Percentiles rank a stretch among this genome's conserved stretches.
Evolutionary conservation across 2,797 vertebrate species (phyloP).

Genomic region (Myotis vivesi): DNA sequence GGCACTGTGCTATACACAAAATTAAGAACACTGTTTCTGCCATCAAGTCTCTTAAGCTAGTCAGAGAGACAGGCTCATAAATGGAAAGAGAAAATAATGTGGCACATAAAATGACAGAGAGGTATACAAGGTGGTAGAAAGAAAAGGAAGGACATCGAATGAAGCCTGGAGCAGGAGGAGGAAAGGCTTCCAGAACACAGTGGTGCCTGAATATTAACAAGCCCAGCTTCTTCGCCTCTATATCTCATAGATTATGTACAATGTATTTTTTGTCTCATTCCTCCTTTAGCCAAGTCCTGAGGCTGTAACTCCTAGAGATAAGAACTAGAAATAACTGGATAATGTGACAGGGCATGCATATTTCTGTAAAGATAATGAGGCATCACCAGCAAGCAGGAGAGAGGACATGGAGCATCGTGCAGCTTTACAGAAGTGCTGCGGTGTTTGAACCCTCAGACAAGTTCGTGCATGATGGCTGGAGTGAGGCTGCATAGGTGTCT

Average conservation of each 20-base stretch:
- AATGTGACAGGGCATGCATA: not conserved
- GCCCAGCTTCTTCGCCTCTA: not conserved
- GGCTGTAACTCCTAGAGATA: not conserved
- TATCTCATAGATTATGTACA: not conserved
- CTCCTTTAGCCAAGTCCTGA: not conserved
- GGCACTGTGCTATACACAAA: not conserved
- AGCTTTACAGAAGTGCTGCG: not conserved
- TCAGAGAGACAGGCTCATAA: not conserved
- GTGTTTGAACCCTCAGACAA: not conserved
- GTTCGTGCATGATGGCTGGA: not conserved
- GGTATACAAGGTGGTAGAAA: not conserved
- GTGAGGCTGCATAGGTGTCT: not conserved
- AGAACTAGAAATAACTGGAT: constrained; percentile 8
- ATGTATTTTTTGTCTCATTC: not conserved
- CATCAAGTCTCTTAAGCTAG: not conserved
- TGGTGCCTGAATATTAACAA: not conserved
- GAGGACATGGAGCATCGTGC: no score
- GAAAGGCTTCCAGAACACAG: not conserved
- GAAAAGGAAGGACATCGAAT: not conserved
- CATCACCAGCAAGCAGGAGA: not conserved
- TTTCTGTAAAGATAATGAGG: not conserved
- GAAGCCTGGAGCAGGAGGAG: not conserved
- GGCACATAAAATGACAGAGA: not conserved
- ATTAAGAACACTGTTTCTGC: not conserved
- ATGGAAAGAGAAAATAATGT: not conserved